phyloP scores from a whole-genome alignment of 2,113 vertebrate species.

The zebrafish (Danio rerio) region GRCz12tu NC_133196.1:7056001-7056500 shows the following conservation, averaged over 20 bases:
- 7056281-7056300: not conserved
- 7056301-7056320: no score
- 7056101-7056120: no score
- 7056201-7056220: not conserved
- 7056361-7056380: no score
- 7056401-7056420: not conserved
- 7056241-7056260: not conserved
- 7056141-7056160: no score
- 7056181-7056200: not conserved
- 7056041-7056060: not conserved
- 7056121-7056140: no score
- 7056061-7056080: not conserved
- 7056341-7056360: no score
- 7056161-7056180: not conserved
- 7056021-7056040: not conserved
- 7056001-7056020: not conserved
- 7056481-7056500: conserved; percentile 23
- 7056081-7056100: no score
- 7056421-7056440: not conserved
- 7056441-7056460: not conserved
- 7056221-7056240: not conserved
- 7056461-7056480: not conserved
- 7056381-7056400: no score
- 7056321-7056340: no score
- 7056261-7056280: not conserved